Evolutionary conservation across 2,797 vertebrate genomes (phyloP), one percentile per base, ranked within the genome.

Genomic region (Macropus fuliginosus): DNA sequence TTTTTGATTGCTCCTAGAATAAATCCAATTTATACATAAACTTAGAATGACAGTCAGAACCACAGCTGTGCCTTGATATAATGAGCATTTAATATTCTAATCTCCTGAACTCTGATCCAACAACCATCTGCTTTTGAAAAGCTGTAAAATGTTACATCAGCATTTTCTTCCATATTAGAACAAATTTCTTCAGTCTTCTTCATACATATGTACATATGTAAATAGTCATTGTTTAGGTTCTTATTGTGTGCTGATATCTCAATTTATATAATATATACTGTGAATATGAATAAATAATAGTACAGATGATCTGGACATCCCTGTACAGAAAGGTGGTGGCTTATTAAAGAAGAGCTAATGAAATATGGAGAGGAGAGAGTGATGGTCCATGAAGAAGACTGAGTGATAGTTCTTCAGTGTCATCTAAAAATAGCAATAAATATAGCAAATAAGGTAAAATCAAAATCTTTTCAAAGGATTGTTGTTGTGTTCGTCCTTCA

Each of bases 1-100:
- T 96, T 98, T 98, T 97, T 97, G 59, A 98, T 98, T 98, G 97
- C 96, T 95, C 97, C 92, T 96, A 98, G 94, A 97, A 98, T 98
- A 98, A 97, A 95, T 96, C 91, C 55, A 94, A 95, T 97, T 98
- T 97, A 96, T 96, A 91, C 96, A 50, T 94, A 98, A 97, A 94
- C 95, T 95, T 98, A 97, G 98, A 97, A 97, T 95, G 2, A 94
- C 40, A 96, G 96, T 95, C 91, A 97, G 95, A 98, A 95, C 90
- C 93, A 95, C 97, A 98, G 97, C 98, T 98, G 97, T 97, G 98
- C 55, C 93, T 94, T 96, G 95, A 96, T 94, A 94, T 95, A 96
- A 98, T 97, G 92, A 97, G 96, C 92, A 96, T 97, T 98, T 98
- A 98, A 93, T 95, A 97, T 93, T 98, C 96, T 97, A 97, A 98